These are phyloP conservation scores for Pachydiplax longipennis DNA, from an alignment of 2,888 invertebrate species.

Conservation along the genomic window DNA sequence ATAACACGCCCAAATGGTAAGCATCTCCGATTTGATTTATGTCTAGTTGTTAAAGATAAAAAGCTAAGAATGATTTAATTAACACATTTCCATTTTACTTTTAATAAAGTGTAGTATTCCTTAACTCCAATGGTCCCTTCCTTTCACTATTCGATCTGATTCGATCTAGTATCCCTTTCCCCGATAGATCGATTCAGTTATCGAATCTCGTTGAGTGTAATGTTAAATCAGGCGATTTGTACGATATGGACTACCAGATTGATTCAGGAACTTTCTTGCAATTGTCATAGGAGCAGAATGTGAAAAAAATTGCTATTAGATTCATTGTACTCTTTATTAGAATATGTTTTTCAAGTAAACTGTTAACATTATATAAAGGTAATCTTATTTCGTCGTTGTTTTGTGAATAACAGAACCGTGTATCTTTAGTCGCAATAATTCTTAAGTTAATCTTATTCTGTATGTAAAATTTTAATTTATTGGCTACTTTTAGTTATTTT, in stretches of 20 bases:
- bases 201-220: neutral
- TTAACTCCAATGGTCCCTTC: no score
- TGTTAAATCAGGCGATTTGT: neutral
- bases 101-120: no score
- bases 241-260: neutral
- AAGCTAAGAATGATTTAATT: no score
- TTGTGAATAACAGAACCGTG: neutral
- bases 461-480: no score
- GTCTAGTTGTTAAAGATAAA: no score
- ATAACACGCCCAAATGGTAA: no score
- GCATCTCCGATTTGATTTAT: no score
- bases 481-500: no score
- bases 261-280: constrained; percentile 39
- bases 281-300: constrained; percentile 12
- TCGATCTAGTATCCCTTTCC: no score
- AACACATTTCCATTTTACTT: no score
- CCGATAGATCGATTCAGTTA: neutral
- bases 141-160: no score
- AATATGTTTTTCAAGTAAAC: neutral
- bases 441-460: neutral
- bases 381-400: neutral
- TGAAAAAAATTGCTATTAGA: neutral
- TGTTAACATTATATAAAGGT: neutral
- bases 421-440: neutral
- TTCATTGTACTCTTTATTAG: neutral